phyloP scores from a whole-genome alignment of 2,888 invertebrate species.

The Caenorhabditis zanzibari region DNA sequence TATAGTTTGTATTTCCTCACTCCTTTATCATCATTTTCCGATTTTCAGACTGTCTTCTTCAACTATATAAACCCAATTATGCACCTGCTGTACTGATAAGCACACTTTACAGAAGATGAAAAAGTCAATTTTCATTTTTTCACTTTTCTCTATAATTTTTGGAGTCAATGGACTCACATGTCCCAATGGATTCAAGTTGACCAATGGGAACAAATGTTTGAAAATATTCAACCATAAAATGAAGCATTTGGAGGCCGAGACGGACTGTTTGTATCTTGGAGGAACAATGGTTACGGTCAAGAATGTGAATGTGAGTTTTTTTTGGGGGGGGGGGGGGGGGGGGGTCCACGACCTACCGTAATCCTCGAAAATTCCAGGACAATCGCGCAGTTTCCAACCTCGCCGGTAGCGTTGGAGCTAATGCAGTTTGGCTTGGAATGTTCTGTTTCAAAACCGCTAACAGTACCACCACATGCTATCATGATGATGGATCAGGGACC shows the following conservation, averaged over 20 bases:
- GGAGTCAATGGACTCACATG: background rate
- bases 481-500: conserved; percentile 27
- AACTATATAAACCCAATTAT: too few relatives aligned
- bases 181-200: conserved; percentile 19
- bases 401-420: background rate
- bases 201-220: conserved; percentile 21
- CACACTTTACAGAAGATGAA: background rate
- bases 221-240: background rate
- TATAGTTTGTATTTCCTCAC: background rate
- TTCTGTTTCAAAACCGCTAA: conserved; percentile 1
- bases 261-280: conserved; percentile 17
- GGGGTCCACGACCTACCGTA: too few relatives aligned
- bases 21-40: too few relatives aligned
- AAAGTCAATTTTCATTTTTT: background rate
- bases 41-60: too few relatives aligned
- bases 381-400: conserved; percentile 13
- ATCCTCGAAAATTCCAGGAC: conserved; percentile 16
- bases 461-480: conserved; percentile 5
- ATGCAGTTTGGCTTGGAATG: conserved; percentile 4
- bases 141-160: background rate
- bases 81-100: background rate
- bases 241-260: conserved; percentile 33
- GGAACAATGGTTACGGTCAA: conserved; percentile 20
- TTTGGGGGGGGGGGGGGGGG: too few relatives aligned
- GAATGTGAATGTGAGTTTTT: conserved; percentile 36